Percentiles rank a stretch among this genome's conserved stretches.
phyloP scores from a whole-genome alignment of 2,797 vertebrate species.

The Poecilia gillii region DNA sequence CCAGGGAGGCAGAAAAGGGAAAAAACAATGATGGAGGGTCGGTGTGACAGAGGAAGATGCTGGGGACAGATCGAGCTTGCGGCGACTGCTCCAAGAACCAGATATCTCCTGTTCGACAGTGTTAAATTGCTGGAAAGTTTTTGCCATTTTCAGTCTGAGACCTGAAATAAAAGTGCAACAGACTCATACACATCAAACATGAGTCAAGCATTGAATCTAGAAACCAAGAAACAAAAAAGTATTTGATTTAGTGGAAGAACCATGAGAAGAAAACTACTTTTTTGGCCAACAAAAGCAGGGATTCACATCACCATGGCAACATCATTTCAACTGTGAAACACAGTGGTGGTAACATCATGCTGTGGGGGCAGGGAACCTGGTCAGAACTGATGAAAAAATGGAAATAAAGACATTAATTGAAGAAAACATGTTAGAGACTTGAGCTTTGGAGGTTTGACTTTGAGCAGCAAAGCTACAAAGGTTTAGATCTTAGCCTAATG shows the following conservation, averaged over 20 bases:
- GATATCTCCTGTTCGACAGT: not conserved
- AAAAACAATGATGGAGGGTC: not conserved
- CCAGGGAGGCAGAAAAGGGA: not conserved
- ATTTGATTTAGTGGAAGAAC: not conserved
- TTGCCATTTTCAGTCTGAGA: not conserved
- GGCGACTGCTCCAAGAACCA: not conserved
- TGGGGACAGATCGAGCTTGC: not conserved
- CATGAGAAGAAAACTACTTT: not conserved
- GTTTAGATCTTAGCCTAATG: not conserved
- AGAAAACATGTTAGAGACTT: not conserved
- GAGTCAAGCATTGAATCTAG: not conserved
- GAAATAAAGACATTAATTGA: not conserved
- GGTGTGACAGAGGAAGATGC: not conserved
- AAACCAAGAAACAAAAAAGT: not conserved
- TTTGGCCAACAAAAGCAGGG: not conserved
- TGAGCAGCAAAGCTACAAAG: not conserved
- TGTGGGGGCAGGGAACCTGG: not conserved
- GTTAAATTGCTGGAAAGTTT: not conserved
- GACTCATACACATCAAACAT: not conserved
- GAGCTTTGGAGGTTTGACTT: not conserved
- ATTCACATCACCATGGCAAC: not conserved
- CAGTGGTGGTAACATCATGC: not conserved
- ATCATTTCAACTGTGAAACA: not conserved
- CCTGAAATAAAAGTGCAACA: not conserved
- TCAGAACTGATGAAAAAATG: not conserved